A percentile compares a stretch with the other conserved stretches of the same genome.
phyloP scores from a whole-genome alignment of 2,113 vertebrate genomes.

The mouse (Mus musculus) region DNA sequence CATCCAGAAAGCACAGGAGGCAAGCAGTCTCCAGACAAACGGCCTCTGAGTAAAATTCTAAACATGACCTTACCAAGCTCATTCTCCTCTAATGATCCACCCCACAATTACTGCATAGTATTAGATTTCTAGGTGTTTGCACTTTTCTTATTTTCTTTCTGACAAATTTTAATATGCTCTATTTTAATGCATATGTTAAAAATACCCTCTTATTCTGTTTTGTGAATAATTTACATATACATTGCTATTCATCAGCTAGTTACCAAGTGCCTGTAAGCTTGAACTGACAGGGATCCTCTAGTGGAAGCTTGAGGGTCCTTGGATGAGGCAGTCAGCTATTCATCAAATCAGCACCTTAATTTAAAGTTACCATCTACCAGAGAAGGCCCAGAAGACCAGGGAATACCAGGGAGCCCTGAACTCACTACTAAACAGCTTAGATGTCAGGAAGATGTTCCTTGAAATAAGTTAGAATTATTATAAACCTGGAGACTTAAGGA shows the following conservation, averaged over 20 bases:
- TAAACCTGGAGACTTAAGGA: neutral
- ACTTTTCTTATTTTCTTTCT: neutral
- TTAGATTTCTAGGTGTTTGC: conserved; percentile 24
- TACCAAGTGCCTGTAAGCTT: neutral
- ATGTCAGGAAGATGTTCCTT: neutral
- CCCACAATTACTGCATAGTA: neutral
- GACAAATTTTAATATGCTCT: neutral
- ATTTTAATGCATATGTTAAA: conserved; percentile 9
- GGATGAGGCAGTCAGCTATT: neutral
- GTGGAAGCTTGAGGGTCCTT: neutral
- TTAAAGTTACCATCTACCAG: neutral
- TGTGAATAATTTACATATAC: neutral
- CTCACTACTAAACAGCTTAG: neutral
- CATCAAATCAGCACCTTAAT: neutral
- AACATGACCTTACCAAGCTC: neutral
- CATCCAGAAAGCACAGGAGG: neutral
- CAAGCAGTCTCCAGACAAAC: neutral
- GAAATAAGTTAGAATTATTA: neutral
- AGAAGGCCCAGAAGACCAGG: neutral
- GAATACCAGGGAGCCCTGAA: neutral
- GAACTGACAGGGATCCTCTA: neutral
- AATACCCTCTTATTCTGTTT: neutral
- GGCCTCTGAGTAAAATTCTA: neutral
- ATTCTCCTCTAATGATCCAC: neutral
- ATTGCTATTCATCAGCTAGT: neutral